Evolutionary conservation across 1,140 invertebrate genomes (phyloP), one percentile per base, ranked within the genome.

Genomic region (Tetragnatha versicolor): DNA sequence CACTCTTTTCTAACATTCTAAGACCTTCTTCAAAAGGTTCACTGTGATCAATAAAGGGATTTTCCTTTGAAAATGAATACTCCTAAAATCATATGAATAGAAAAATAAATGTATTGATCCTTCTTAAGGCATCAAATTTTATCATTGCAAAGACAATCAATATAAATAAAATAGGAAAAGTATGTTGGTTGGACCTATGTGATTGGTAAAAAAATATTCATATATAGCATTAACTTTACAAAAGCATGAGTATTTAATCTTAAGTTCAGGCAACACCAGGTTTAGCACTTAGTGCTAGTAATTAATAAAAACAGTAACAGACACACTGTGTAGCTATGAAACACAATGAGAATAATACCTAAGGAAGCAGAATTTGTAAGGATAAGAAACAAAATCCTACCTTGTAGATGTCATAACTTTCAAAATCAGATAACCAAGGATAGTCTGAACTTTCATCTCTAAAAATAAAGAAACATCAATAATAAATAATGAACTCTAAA

Each of bases 11-110:
- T 66, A 98, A 85, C 83, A 92, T 91, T 82, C 91, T 88, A 83
- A 95, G 91, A 0, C 96, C 97, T 83, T 94, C 92, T 84, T 93
- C 91, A 73, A 98, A 90, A 17, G 95, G 91, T 88, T 96, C 53
- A n/a, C 10, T 25, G 6, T 61, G 58, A 25, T 79, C 55, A 22
- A 83, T 45, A 22, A 97, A 92, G 10, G 94, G 92, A 89, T 98
- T 98, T 63, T 95, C 91, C 82, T 93, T 90, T 58, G 90, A 89
- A 87, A 97, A 98, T 81, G 88, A 88, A 84, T 98, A 98, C 58
- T 93, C 90, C 87, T 92, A 80, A 22, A 69, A 80, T n/a, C n/a
- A n/a, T n/a, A n/a, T n/a, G n/a, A n/a, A n/a, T n/a, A 27, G 55
- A 33, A 25, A 25, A 58, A 58, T 7, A 27, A 58, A 25, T 9